Conservation (phyloP, 2,113 vertebrate genomes). For the Leucoraja erinaceus region DNA sequence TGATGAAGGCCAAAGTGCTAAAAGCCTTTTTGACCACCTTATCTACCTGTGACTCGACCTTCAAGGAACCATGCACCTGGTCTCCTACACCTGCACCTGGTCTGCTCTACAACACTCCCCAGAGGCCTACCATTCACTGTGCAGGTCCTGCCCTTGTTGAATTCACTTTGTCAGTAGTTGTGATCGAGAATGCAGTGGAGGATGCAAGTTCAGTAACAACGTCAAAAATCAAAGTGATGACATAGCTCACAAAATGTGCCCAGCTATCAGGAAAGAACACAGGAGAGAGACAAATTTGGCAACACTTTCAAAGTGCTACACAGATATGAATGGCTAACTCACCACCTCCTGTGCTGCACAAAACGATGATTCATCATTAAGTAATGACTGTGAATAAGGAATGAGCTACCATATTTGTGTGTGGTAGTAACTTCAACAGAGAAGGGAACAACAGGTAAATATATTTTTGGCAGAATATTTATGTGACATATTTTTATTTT, state of each 20-base stretch:
- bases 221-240: background rate
- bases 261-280: background rate
- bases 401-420: background rate
- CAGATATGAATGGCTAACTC: no score
- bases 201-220: background rate
- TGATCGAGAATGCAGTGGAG: background rate
- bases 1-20: no score
- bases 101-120: no score
- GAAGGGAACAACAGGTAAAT: background rate
- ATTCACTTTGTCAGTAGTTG: background rate
- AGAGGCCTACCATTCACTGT: no score
- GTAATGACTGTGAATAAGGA: background rate
- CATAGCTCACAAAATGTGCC: background rate
- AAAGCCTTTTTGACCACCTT: no score
- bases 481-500: background rate
- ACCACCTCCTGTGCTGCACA: no score
- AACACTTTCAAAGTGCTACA: background rate
- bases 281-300: background rate
- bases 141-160: no score
- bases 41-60: no score
- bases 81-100: no score
- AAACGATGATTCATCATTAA: background rate
- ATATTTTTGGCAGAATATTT: background rate
- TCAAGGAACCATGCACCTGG: no score
- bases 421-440: background rate